A percentile compares a stretch with the other conserved stretches of the same genome.
These are phyloP conservation scores for Vicugna pacos DNA, from an alignment of 2,113 vertebrate species.

Conservation along the genomic window DNA sequence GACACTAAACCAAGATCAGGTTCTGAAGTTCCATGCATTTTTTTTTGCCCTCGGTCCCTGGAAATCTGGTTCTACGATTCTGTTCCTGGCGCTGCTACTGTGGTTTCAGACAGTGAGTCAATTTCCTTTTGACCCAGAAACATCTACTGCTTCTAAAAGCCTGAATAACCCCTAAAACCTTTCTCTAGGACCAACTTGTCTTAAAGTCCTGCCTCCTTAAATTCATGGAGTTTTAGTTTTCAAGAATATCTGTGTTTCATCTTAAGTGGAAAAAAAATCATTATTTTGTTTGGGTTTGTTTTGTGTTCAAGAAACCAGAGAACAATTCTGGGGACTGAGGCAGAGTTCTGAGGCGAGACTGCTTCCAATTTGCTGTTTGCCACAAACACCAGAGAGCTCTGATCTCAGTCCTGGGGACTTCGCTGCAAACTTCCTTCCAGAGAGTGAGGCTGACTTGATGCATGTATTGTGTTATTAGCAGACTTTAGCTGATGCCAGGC, in stretches of 20 bases:
- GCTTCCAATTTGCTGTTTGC: not conserved
- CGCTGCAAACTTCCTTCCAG: not conserved
- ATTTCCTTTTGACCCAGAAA: not conserved
- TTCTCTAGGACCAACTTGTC: not conserved
- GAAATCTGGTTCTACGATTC: rapidly evolving
- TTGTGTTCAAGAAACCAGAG: not conserved
- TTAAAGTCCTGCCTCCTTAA: not conserved
- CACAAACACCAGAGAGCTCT: not conserved
- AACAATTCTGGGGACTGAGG: not conserved
- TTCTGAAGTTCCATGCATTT: not conserved
- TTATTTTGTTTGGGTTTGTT: not conserved
- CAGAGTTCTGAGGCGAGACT: rapidly evolving
- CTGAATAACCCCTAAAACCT: not conserved
- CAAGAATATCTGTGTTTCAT: not conserved
- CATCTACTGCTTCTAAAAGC: not conserved
- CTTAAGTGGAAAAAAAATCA: not conserved
- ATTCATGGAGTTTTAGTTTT: not conserved
- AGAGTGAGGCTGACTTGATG: not conserved
- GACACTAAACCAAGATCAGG: not conserved
- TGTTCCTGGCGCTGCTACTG: rapidly evolving
- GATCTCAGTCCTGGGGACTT: not conserved
- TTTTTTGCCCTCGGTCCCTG: not conserved
- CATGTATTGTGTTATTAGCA: rapidly evolving
- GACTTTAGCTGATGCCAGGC: rapidly evolving
- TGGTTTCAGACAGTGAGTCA: rapidly evolving